phyloP scores from a whole-genome alignment of 2,888 invertebrate genomes.

The Brenthis ino region DNA sequence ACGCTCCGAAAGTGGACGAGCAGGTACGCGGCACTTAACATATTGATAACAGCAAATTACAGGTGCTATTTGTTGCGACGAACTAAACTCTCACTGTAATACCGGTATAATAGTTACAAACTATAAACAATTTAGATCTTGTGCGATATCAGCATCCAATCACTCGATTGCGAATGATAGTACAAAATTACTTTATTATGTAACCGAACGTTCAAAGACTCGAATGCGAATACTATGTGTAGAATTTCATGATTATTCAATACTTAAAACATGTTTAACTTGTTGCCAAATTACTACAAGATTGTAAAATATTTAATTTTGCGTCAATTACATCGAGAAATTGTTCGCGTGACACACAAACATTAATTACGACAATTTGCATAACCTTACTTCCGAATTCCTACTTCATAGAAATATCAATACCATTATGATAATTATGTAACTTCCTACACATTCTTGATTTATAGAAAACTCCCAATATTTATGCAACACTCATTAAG shows the following conservation, averaged over 20 bases:
- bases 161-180: slow-evolving; percentile 12
- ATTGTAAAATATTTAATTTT: neutral
- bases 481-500: slow-evolving; percentile 43
- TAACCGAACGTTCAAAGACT: neutral
- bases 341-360: slow-evolving; percentile 16
- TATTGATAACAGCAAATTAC: slow-evolving; percentile 76
- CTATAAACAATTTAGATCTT: slow-evolving; percentile 18
- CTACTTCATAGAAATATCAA: slow-evolving; percentile 35
- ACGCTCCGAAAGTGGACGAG: slow-evolving; percentile 79
- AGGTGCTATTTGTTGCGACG: slow-evolving; percentile 43
- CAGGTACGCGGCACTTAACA: slow-evolving; percentile 80
- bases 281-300: neutral
- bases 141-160: slow-evolving; percentile 16
- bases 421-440: slow-evolving; percentile 47
- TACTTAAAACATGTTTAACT: slow-evolving; percentile 9
- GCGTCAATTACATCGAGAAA: slow-evolving; percentile 4
- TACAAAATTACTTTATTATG: neutral
- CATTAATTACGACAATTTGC: slow-evolving; percentile 40
- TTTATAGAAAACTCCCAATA: slow-evolving; percentile 54
- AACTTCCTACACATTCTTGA: slow-evolving; percentile 54
- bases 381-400: slow-evolving; percentile 44
- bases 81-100: slow-evolving; percentile 14
- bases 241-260: slow-evolving; percentile 5
- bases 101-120: slow-evolving; percentile 21
- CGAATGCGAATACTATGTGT: neutral